Conservation (phyloP, 2,113 vertebrate species). For the Halichoeres trimaculatus region DNA sequence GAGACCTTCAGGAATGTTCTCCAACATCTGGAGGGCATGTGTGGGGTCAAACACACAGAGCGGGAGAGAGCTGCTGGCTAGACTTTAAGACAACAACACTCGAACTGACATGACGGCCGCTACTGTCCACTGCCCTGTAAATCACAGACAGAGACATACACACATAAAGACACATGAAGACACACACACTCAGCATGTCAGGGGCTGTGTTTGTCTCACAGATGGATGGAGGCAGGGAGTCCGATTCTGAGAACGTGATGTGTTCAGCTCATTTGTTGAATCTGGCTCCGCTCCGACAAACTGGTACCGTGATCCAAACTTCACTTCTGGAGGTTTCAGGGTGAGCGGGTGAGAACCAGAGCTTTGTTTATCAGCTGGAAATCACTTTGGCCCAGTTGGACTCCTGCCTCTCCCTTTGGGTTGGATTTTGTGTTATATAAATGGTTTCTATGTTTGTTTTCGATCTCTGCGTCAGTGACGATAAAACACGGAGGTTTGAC, state of each 20-base stretch:
- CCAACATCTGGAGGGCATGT: conserved; percentile 75
- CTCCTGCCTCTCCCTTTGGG: neutral
- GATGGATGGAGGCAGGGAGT: conserved; percentile 15
- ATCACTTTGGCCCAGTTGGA: neutral
- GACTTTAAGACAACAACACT: conserved; percentile 69
- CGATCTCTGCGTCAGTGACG: conserved; percentile 5
- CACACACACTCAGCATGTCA: conserved; percentile 21
- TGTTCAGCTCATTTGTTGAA: conserved; percentile 39
- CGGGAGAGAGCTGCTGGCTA: conserved; percentile 48
- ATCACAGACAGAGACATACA: conserved; percentile 50
- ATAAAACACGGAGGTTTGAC: neutral
- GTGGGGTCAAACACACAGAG: conserved; percentile 45
- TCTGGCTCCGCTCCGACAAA: conserved; percentile 22
- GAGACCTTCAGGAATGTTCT: conserved; percentile 73
- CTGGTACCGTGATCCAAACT: neutral
- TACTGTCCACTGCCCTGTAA: conserved; percentile 59
- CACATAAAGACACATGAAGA: conserved; percentile 17
- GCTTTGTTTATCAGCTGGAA: conserved; percentile 31
- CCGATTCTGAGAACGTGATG: conserved; percentile 39
- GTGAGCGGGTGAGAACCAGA: neutral
- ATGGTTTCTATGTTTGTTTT: conserved; percentile 28
- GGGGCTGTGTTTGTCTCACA: conserved; percentile 46
- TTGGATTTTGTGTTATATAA: conserved; percentile 4
- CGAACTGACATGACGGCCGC: conserved; percentile 60
- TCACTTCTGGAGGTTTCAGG: neutral